Evolutionary conservation across 2,888 invertebrate genomes (phyloP), one percentile per base, ranked within the genome.

Genomic region (Drosophila pegasa): DNA sequence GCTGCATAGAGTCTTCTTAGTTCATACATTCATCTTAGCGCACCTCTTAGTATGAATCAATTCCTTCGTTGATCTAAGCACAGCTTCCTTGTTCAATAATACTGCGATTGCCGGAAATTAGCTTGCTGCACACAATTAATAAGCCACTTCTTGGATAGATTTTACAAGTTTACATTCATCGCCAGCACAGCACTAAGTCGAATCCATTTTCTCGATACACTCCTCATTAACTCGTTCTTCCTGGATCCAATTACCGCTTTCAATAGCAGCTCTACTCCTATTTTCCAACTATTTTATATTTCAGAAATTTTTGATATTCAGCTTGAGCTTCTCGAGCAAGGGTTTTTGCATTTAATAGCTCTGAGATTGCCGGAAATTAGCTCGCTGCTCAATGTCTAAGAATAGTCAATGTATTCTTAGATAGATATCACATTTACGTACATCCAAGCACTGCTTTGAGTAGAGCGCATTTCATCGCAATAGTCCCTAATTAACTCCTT

Each of bases 311-410:
- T 62, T 62, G 61, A 57, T 63, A 66, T 66, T 67, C 57, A 59
- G 62, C 47, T 55, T n/a, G 47, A 59, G 40, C 57, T 31, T 25
- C 35, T 77, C 31, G 51, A 65, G 54, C 45, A 47, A 60, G 66
- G 66, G 64, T 54, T 75, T 64, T 78, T 61, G 45, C 59, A 59
- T 62, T 64, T 56, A 64, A 64, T 43, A 45, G 35, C 35, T 20
- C n/a, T 35, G n/a, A n/a, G 35, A 35, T n/a, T 7, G 35, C 35
- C 35, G 35, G 35, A 35, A 35, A 35, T n/a, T 35, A n/a, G 35
- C 35, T 35, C 6, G 12, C 8, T 12, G 14, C 33, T 5, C 33
- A n/a, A 71, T 60, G 61, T 66, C 35, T n/a, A n/a, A 35, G 35
- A 6, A 25, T 5, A 4, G 25, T 25, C 25, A 3, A 25, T 25